These are phyloP conservation scores for Aplysia californica DNA, from an alignment of 1,140 invertebrate species.

Conservation along the genomic window DNA sequence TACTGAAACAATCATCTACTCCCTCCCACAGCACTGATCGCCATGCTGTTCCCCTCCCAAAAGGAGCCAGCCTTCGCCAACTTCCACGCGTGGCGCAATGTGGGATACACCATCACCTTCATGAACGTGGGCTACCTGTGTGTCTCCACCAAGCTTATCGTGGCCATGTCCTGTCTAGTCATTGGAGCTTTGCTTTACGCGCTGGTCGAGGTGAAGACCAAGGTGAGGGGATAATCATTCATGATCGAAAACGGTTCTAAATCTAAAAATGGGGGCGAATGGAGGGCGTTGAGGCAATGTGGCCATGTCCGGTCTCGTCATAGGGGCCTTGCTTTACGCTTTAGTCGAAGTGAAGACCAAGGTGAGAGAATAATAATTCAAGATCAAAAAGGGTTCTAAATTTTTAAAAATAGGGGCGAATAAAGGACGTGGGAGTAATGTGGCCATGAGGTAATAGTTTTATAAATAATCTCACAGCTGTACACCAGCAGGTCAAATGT, in stretches of 20 bases:
- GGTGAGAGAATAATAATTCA: not conserved
- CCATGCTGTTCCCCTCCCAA: slow-evolving; percentile 40
- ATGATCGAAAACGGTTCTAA: too few species aligned
- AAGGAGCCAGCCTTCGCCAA: slow-evolving; percentile 55
- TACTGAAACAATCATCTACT: too few species aligned
- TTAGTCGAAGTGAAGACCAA: slow-evolving; percentile 1
- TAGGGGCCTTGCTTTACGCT: slow-evolving; percentile 46
- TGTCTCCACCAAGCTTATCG: slow-evolving; percentile 49
- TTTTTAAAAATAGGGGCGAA: not conserved
- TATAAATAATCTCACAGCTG: too few species aligned
- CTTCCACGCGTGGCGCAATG: slow-evolving; percentile 46
- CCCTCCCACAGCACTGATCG: slow-evolving; percentile 45
- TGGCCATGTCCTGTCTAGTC: slow-evolving; percentile 39
- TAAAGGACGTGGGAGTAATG: too few species aligned
- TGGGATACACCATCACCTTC: slow-evolving; percentile 48
- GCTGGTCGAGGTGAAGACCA: slow-evolving; percentile 10
- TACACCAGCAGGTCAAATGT: too few species aligned
- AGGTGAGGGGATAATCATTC: slow-evolving; percentile 7
- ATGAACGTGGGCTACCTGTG: slow-evolving; percentile 49
- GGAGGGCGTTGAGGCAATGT: not conserved
- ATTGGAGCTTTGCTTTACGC: slow-evolving; percentile 47
- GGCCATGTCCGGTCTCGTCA: slow-evolving; percentile 35
- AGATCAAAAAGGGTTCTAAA: not conserved
- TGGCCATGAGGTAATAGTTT: too few species aligned
- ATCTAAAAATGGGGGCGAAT: too few species aligned